Percentiles rank a stretch among this genome's conserved stretches.
Conservation (phyloP, 2,113 vertebrate species). For the Pseudorhombus dupliciocellatus region DNA sequence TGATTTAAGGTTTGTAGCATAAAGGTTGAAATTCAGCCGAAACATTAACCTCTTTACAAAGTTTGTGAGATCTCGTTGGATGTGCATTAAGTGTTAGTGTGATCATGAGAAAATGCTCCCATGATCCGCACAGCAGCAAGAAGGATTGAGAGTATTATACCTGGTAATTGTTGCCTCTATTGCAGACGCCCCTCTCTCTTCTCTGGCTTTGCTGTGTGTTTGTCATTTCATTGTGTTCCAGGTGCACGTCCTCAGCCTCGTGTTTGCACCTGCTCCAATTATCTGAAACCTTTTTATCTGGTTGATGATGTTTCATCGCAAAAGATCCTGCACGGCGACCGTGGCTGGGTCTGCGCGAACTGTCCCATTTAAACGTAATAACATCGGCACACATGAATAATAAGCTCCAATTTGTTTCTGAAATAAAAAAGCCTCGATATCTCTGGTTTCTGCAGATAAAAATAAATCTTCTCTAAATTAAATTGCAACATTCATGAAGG, state of each 20-base stretch:
- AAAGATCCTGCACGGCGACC: conserved; percentile 17
- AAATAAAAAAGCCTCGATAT: no score
- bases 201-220: not conserved
- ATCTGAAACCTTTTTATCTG: conserved; percentile 61
- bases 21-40: no score
- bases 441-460: no score
- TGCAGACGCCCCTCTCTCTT: not conserved
- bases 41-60: no score
- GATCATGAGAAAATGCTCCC: conserved; percentile 5
- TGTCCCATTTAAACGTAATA: conserved; percentile 8
- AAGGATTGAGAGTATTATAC: conserved; percentile 17
- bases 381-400: not conserved
- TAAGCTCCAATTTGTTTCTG: not conserved
- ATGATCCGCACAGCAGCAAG: conserved; percentile 4
- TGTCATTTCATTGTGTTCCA: not conserved
- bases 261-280: conserved; percentile 38
- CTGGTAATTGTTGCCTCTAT: conserved; percentile 24
- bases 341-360: not conserved
- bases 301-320: conserved; percentile 45
- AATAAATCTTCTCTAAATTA: not conserved
- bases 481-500: no score
- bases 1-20: no score
- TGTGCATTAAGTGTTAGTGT: not conserved
- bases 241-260: conserved; percentile 25
- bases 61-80: no score